Evolutionary conservation across 2,888 invertebrate genomes (phyloP).

Genomic region (Thyatira batis): DNA sequence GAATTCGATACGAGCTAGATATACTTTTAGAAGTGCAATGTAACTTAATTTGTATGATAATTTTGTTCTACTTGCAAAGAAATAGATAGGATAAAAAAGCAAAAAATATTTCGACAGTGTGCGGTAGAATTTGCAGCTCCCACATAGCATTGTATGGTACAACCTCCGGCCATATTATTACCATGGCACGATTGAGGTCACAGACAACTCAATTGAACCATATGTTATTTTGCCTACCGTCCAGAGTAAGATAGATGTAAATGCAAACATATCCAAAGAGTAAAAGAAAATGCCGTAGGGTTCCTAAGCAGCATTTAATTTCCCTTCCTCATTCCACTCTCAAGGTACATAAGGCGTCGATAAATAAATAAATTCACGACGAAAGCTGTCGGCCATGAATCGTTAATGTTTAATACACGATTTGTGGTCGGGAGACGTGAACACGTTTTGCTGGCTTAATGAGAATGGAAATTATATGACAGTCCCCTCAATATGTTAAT

Average conservation of each 20-base stretch:
- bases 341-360: constrained; percentile 17
- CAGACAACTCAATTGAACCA: too few species aligned
- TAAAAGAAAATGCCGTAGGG: neutral
- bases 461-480: neutral
- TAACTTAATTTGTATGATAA: neutral
- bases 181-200: too few species aligned
- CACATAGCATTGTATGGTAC: too few species aligned
- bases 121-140: neutral
- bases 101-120: neutral
- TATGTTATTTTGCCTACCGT: too few species aligned
- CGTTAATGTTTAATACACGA: constrained; percentile 31
- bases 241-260: too few species aligned
- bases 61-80: neutral
- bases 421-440: constrained; percentile 9
- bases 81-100: neutral
- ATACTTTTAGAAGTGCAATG: constrained; percentile 3
- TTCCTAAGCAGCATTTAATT: neutral
- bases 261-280: neutral
- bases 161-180: too few species aligned
- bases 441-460: neutral
- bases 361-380: constrained; percentile 33
- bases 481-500: neutral
- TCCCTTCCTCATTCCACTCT: constrained; percentile 37
- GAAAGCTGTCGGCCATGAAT: constrained; percentile 44
- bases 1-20: constrained; percentile 3